Base-by-base conservation (phyloP, 2,797 vertebrate genomes). In the Arrhamphus sclerolepis region DNA sequence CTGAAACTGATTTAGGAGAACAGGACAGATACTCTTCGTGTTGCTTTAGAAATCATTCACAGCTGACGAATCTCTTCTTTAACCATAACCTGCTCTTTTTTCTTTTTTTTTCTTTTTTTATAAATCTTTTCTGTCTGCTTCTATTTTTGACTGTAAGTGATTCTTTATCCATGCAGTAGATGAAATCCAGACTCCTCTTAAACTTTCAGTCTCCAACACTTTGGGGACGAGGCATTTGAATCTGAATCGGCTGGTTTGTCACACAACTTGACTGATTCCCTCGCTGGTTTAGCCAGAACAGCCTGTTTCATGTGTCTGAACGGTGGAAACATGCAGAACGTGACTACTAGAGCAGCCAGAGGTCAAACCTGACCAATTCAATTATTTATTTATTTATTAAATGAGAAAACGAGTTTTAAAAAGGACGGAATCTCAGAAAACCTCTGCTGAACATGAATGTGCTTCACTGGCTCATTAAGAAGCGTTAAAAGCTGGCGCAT, bases 151-250 rank as follows among this genome's bases (percentile, higher is more conserved):
- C 24, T 2, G 0, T 18, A 18, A 47, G 20, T 14, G 13, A 1
- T 38, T 31, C 40, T 46, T 77, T 52, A 19, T 65, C 51, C 48
- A 64, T 10, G 31, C 70, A 38, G 62, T 68, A 57, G 88, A 91
- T 70, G 64, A 78, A 85, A 64, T 77, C 85, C 87, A 90, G 88
- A 82, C 76, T 50, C 26, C 80, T 75, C 75, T 67, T 43, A 66
- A 46, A 56, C 18, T 57, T 70, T 72, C 55, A 52, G 71, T 71
- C 70, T 56, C 58, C 40, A 9, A 49, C 56, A 31, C 52, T 59
- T 63, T 19, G 46, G 46, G 42, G 52, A 76, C 26, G 31, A 54
- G 39, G 38, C 67, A 19, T 40, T 29, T 41, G 21, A 55, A 44
- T 67, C 16, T 6, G 22, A 57, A 26, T 3, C 18, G 19, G 46